Conservation (phyloP, 2,113 vertebrate genomes). For the Trogon surrucura region DNA sequence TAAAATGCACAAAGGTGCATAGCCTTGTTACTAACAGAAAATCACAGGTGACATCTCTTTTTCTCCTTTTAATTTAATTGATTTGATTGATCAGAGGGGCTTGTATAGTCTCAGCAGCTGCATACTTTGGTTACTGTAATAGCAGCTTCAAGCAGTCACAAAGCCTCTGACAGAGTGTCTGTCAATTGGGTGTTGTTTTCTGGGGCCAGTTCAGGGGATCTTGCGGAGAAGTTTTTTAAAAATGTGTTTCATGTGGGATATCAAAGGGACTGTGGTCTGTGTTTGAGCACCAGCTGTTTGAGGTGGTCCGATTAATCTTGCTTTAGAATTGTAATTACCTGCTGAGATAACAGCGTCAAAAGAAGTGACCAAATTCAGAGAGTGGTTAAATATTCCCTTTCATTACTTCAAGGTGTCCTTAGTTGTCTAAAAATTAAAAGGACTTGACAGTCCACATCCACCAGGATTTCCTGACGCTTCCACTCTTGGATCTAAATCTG, state of each 20-base stretch:
- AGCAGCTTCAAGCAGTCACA: not conserved
- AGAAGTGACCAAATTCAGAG: not conserved
- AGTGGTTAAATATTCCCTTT: constrained; percentile 40
- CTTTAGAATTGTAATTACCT: not conserved
- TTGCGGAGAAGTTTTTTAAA: not conserved
- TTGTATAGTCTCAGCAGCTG: not conserved
- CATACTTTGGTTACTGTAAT: not conserved
- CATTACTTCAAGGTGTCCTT: constrained; percentile 38
- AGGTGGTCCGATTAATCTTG: constrained; percentile 33
- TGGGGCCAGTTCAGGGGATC: not conserved
- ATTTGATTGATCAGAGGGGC: not conserved
- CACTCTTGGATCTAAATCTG: rapidly evolving
- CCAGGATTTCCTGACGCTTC: not conserved
- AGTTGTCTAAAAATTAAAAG: constrained; percentile 11
- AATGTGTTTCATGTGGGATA: not conserved
- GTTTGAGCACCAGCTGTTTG: not conserved
- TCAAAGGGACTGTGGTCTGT: not conserved
- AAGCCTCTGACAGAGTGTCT: not conserved
- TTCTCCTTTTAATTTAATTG: not conserved
- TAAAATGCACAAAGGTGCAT: not conserved
- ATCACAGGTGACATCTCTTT: not conserved
- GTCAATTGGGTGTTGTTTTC: not conserved
- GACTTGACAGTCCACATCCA: not conserved
- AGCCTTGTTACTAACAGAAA: not conserved
- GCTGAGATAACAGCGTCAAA: not conserved